These are phyloP conservation scores for Mustela nigripes DNA, from an alignment of 2,113 vertebrate species.

Conservation along the genomic window DNA sequence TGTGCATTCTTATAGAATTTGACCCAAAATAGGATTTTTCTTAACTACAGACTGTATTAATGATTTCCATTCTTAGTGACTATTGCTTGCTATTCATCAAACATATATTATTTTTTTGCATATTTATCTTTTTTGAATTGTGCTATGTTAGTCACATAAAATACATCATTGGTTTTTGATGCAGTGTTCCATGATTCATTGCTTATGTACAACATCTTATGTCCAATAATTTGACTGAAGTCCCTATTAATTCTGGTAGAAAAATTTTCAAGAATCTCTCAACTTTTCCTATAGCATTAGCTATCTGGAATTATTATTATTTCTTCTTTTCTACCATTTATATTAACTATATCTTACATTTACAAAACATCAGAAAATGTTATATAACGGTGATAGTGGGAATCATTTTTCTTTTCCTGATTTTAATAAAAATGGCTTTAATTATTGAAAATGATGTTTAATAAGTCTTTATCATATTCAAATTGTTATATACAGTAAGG, in stretches of 20 bases:
- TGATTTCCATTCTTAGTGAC: not conserved
- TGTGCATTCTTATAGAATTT: not conserved
- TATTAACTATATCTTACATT: not conserved
- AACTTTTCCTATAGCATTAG: not conserved
- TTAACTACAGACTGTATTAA: not conserved
- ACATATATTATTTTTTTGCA: not conserved
- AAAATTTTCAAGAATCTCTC: not conserved
- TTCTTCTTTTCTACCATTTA: not conserved
- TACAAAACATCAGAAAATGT: not conserved
- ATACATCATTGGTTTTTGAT: too few species aligned
- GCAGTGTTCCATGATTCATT: too few species aligned
- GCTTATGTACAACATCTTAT: not conserved
- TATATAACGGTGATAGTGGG: not conserved
- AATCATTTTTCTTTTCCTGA: not conserved
- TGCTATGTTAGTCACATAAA: too few species aligned
- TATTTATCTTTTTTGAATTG: not conserved
- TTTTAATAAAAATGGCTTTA: not conserved
- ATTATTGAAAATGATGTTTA: slow-evolving; percentile 17
- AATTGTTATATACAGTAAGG: not conserved
- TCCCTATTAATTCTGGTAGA: not conserved
- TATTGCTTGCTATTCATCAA: not conserved
- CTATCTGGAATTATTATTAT: not conserved
- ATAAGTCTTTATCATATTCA: not conserved
- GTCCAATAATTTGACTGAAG: not conserved
- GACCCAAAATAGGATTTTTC: not conserved